Base-by-base conservation (phyloP, 2,797 vertebrate species). In the Enteromius radiatus region DNA sequence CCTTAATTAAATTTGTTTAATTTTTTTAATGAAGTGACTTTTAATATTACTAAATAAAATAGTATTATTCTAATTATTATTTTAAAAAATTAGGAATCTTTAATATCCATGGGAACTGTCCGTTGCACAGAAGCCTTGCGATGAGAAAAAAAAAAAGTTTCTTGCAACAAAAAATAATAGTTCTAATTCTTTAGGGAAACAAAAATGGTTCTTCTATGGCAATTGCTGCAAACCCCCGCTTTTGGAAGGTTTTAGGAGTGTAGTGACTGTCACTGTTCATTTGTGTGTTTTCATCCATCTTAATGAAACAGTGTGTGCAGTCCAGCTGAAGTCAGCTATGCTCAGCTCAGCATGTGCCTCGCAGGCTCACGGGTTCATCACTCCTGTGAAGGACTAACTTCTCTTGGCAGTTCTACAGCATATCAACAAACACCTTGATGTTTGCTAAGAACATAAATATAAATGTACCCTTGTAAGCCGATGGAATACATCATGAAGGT, bases 371-470 rank as follows among this genome's bases (percentile, higher is more conserved):
- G 0, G n/a, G 54, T 45, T 41, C 71, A 75, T 82, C 61, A 56
- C n/a, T 76, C 70, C 45, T 81, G 28, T 81, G 69, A 74, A 65
- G 80, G 45, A 63, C 33, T 82, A 23, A 76, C 47, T 33, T 75
- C 71, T 75, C 61, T 49, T 56, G 64, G 36, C 80, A 76, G 80
- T 76, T 76, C 59, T n/a, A 81, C 71, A 56, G 33, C 71, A 68
- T 68, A 64, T 76, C 71, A 82, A 11, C 73, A 74, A 76, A 76
- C 47, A 76, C 63, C 47, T 33, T 68, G 73, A 82, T 78, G 56
- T 38, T 78, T 78, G 67, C 38, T 19, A 41, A 47, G 26, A 78
- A 68, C 59, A 75, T 63, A 61, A 65, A 59, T 63, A 65, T 77
- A 63, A 45, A 79, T 79, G 5, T 79, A 41, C n/a, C 9, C 33